phyloP scores from a whole-genome alignment of 1,140 invertebrate species.

The Tetragnatha versicolor region DNA sequence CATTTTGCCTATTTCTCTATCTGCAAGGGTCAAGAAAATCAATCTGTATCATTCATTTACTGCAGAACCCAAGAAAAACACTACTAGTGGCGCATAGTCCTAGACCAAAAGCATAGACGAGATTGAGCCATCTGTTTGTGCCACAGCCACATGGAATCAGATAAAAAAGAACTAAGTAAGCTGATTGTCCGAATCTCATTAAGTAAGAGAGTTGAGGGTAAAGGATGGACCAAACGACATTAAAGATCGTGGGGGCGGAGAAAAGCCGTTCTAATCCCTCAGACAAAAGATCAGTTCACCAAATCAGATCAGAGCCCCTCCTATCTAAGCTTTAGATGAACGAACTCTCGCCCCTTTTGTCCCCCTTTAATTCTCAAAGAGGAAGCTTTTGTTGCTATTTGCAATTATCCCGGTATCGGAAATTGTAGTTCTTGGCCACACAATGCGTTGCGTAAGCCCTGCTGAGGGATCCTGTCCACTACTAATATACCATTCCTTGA shows the following conservation, averaged over 20 bases:
- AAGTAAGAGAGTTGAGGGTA: conserved; percentile 9
- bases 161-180: neutral
- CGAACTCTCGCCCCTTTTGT: conserved; percentile 17
- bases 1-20: too few species aligned
- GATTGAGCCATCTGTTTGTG: neutral
- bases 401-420: conserved; percentile 28
- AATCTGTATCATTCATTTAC: too few species aligned
- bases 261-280: conserved; percentile 39
- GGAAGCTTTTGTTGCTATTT: conserved; percentile 26
- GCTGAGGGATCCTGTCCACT: too few species aligned
- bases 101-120: too few species aligned
- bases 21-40: too few species aligned
- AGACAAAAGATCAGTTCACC: conserved; percentile 28
- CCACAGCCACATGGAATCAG: neutral
- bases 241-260: conserved; percentile 29
- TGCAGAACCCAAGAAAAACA: too few species aligned
- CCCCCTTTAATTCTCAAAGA: conserved; percentile 31
- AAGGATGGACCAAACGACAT: conserved; percentile 30
- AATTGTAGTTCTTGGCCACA: conserved; percentile 28
- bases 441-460: too few species aligned
- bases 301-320: conserved; percentile 29
- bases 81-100: too few species aligned
- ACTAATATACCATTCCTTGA: too few species aligned
- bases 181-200: conserved; percentile 27
- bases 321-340: conserved; percentile 38